Percentiles rank a stretch among this genome's conserved stretches.
Conservation (phyloP, 2,888 invertebrate species). For the Linnaemya tessellans region DNA sequence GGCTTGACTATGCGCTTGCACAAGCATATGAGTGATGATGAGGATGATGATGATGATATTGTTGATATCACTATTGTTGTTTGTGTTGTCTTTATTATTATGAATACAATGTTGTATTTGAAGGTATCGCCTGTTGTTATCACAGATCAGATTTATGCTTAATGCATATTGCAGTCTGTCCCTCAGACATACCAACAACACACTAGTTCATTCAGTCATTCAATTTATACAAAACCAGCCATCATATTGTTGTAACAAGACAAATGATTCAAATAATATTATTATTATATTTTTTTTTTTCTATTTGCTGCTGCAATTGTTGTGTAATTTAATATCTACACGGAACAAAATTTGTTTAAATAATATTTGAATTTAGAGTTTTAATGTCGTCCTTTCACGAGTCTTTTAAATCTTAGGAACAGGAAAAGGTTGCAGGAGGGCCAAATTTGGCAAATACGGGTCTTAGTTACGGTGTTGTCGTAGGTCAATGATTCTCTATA, state of each 20-base stretch:
- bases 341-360: neutral
- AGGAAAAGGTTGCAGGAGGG: too few relatives aligned
- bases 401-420: too few relatives aligned
- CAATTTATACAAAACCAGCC: slow-evolving; percentile 52
- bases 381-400: too few relatives aligned
- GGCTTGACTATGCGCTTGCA: neutral
- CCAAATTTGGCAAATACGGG: too few relatives aligned
- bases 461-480: too few relatives aligned
- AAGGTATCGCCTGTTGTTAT: slow-evolving; percentile 61
- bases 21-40: slow-evolving; percentile 20
- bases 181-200: neutral
- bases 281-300: slow-evolving; percentile 1
- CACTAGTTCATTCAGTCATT: slow-evolving; percentile 19
- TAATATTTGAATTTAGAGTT: neutral
- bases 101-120: slow-evolving; percentile 33
- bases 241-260: slow-evolving; percentile 52
- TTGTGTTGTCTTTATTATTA: slow-evolving; percentile 34
- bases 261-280: slow-evolving; percentile 59
- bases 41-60: slow-evolving; percentile 34
- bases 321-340: slow-evolving; percentile 32
- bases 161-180: slow-evolving; percentile 41
- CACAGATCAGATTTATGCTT: slow-evolving; percentile 62
- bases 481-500: too few relatives aligned
- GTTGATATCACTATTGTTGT: slow-evolving; percentile 23
- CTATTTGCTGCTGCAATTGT: slow-evolving; percentile 11